phyloP scores from a whole-genome alignment of 2,888 invertebrate genomes.

The Rotaria socialis region DNA sequence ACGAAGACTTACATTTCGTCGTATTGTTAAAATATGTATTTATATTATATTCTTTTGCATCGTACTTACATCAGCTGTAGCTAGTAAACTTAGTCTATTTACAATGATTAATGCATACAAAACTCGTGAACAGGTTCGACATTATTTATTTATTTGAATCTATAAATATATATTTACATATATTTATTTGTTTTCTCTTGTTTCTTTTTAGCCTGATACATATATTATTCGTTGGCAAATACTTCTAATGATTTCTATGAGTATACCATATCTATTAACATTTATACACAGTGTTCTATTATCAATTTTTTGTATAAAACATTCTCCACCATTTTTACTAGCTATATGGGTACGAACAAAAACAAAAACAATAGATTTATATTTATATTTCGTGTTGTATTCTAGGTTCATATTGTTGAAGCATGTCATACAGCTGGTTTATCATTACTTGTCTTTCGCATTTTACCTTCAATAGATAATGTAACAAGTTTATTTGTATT shows the following conservation, averaged over 20 bases:
- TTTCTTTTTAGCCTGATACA: constrained; percentile 27
- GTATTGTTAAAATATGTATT: constrained; percentile 40
- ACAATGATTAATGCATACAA: constrained; percentile 45
- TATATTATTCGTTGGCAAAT: constrained; percentile 43
- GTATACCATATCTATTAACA: constrained; percentile 40
- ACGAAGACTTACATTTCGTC: constrained; percentile 36
- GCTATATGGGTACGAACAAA: not conserved
- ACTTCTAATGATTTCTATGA: constrained; percentile 30
- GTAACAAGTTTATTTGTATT: constrained; percentile 42
- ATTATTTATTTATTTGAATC: not conserved
- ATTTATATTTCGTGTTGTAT: not conserved
- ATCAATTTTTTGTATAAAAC: constrained; percentile 22
- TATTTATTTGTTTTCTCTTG: not conserved
- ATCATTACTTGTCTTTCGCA: constrained; percentile 40
- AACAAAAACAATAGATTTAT: not conserved
- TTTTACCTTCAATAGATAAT: constrained; percentile 43
- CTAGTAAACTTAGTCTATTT: constrained; percentile 43
- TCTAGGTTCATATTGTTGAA: constrained; percentile 41
- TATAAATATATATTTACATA: not conserved
- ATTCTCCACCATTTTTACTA: constrained; percentile 27
- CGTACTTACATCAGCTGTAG: constrained; percentile 38
- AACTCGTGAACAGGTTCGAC: constrained; percentile 32
- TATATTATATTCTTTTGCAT: constrained; percentile 42
- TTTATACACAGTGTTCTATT: constrained; percentile 40
- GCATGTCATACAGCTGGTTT: constrained; percentile 39